Conservation (phyloP, 2,113 vertebrate genomes). For the Vidua chalybeata region DNA sequence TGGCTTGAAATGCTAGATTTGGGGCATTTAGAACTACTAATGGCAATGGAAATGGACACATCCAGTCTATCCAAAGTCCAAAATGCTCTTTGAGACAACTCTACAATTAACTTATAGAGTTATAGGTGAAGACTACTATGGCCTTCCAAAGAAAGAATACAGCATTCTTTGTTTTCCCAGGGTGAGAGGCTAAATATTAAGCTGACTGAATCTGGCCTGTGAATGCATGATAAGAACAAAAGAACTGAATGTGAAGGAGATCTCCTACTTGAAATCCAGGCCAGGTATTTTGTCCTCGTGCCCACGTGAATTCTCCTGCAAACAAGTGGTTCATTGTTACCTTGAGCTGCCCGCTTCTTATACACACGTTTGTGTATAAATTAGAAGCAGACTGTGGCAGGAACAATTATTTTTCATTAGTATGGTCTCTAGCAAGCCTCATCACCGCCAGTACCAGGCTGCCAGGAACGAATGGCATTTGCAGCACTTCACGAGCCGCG, state of each 20-base stretch:
- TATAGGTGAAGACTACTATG: not conserved
- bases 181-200: constrained; percentile 23
- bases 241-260: constrained; percentile 19
- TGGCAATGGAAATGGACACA: not conserved
- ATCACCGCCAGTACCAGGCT: rapidly evolving
- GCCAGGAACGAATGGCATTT: not conserved
- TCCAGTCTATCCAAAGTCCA: not conserved
- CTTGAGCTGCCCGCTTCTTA: not conserved
- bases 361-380: not conserved
- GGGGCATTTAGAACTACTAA: not conserved
- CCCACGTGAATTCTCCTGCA: not conserved
- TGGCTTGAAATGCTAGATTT: not conserved
- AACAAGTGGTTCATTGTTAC: not conserved
- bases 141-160: not conserved
- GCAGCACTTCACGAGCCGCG: rapidly evolving
- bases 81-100: not conserved
- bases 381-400: too few relatives aligned
- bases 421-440: not conserved
- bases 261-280: not conserved
- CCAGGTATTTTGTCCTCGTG: not conserved
- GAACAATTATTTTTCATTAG: not conserved
- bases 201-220: not conserved
- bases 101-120: not conserved
- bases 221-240: not conserved
- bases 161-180: not conserved